A percentile compares a stretch with the other conserved stretches of the same genome.
These are phyloP conservation scores for Austrolebias charrua DNA, from an alignment of 2,797 vertebrate species.

Conservation along the genomic window DNA sequence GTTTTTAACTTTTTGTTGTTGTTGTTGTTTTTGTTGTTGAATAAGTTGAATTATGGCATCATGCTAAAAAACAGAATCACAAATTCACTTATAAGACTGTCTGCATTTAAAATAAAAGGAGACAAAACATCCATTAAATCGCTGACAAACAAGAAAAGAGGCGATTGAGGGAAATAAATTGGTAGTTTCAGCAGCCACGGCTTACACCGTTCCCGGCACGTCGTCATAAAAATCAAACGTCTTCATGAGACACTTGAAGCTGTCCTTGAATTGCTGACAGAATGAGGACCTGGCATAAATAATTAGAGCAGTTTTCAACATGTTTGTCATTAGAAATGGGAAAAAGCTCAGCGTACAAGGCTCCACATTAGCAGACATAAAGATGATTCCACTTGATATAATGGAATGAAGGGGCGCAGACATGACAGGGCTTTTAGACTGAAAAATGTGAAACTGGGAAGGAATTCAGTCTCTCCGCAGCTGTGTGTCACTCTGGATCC, in stretches of 20 bases:
- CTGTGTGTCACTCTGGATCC: slow-evolving; percentile 68
- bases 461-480: slow-evolving; percentile 52
- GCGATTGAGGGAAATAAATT: slow-evolving; percentile 59
- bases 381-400: slow-evolving; percentile 69
- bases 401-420: slow-evolving; percentile 69
- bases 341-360: slow-evolving; percentile 49
- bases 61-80: slow-evolving; percentile 43
- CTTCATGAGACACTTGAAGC: slow-evolving; percentile 67
- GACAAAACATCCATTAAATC: slow-evolving; percentile 43
- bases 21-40: too few relatives aligned
- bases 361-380: slow-evolving; percentile 60
- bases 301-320: slow-evolving; percentile 66
- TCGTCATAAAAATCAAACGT: slow-evolving; percentile 70
- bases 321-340: slow-evolving; percentile 70
- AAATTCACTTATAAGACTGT: slow-evolving; percentile 27
- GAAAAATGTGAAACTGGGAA: slow-evolving; percentile 41
- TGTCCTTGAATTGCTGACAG: slow-evolving; percentile 69
- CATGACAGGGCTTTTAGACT: slow-evolving; percentile 63
- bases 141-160: slow-evolving; percentile 50
- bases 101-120: slow-evolving; percentile 47
- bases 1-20: too few relatives aligned
- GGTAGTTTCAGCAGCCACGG: slow-evolving; percentile 53
- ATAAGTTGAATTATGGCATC: slow-evolving; percentile 34
- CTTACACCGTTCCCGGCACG: slow-evolving; percentile 52
- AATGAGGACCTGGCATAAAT: slow-evolving; percentile 73